Conservation (phyloP, 2,113 vertebrate species). For the Hucho hucho region DNA sequence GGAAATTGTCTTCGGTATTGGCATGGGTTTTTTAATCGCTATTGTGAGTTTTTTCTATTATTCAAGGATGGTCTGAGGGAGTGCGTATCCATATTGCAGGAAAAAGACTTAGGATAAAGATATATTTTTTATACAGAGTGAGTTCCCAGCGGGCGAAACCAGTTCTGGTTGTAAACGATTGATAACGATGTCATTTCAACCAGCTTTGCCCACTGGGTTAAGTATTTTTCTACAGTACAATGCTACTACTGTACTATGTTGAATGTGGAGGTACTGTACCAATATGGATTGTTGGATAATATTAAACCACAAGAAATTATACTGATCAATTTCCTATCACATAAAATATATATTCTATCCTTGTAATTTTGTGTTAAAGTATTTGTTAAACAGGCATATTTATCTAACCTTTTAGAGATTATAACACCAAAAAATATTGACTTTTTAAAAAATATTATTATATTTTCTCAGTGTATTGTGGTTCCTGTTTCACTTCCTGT, state of each 20-base stretch:
- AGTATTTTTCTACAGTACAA: constrained; percentile 46
- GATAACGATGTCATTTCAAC: too few species aligned
- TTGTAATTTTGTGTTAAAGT: constrained; percentile 40
- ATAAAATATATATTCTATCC: constrained; percentile 49
- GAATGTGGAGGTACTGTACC: constrained; percentile 45
- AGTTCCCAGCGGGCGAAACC: constrained; percentile 11
- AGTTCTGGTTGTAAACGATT: too few species aligned
- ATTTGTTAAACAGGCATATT: constrained; percentile 47
- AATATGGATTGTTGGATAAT: constrained; percentile 22
- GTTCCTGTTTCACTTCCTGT: constrained; percentile 15
- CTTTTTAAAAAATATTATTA: too few species aligned
- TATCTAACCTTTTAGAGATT: too few species aligned
- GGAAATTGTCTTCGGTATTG: constrained; percentile 11
- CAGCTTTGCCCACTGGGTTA: neutral
- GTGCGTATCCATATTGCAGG: constrained; percentile 26
- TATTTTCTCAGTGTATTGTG: neutral
- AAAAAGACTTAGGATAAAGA: constrained; percentile 22
- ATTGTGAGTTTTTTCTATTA: constrained; percentile 35
- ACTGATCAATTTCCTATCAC: neutral
- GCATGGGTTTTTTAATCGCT: constrained; percentile 38
- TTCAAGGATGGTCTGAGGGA: constrained; percentile 62
- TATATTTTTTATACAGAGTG: constrained; percentile 41
- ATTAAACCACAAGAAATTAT: constrained; percentile 54
- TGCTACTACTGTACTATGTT: constrained; percentile 40
- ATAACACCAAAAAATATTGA: too few species aligned